phyloP scores from a whole-genome alignment of 2,113 vertebrate genomes.

The Psophia crepitans region DNA sequence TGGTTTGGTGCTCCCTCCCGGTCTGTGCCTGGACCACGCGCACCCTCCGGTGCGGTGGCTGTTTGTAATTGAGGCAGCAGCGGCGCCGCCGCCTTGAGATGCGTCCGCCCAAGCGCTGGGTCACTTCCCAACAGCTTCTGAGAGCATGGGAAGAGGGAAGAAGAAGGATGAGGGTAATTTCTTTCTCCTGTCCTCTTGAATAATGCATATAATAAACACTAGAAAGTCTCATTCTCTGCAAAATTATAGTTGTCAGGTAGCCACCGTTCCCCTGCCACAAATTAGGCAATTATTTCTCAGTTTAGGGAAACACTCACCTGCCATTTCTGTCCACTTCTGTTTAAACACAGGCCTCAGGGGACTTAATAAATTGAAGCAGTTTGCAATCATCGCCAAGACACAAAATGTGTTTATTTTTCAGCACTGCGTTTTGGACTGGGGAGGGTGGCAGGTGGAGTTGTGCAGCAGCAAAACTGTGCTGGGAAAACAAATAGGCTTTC shows the following conservation, averaged over 20 bases:
- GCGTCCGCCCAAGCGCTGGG: fast-evolving
- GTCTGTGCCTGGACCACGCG: fast-evolving
- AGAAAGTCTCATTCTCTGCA: neutral
- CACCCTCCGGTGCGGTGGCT: fast-evolving
- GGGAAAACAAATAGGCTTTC: neutral
- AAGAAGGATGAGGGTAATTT: neutral
- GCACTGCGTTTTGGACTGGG: neutral
- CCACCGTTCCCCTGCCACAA: neutral
- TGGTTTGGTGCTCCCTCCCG: neutral
- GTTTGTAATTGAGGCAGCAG: neutral
- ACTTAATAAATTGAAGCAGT: neutral
- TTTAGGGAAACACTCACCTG: conserved; percentile 1
- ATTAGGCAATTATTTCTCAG: conserved; percentile 27
- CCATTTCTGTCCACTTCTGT: neutral
- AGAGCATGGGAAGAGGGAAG: neutral
- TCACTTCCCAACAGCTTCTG: fast-evolving
- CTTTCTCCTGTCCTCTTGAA: neutral
- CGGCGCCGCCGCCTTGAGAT: fast-evolving
- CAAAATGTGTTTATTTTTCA: conserved; percentile 10
- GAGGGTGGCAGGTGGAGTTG: neutral
- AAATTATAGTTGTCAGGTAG: neutral
- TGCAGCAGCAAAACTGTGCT: neutral
- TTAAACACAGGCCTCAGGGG: neutral
- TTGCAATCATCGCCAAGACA: neutral
- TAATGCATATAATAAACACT: neutral